Base-by-base conservation (phyloP, 2,888 invertebrate species). In the Meandrusa payeni region DNA sequence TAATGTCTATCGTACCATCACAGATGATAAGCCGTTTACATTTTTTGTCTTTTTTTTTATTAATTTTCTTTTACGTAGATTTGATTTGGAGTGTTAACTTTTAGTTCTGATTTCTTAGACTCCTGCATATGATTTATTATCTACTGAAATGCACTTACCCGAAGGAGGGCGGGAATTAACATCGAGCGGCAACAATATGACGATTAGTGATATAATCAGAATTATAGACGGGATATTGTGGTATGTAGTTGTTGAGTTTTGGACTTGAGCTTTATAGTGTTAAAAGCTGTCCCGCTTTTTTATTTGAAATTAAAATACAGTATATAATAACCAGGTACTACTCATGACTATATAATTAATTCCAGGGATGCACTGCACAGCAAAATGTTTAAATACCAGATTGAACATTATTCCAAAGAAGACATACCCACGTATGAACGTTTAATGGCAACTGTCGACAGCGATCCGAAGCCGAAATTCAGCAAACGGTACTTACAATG, bases 331-430 rank as follows among this genome's bases (percentile, higher is more conserved):
- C 10, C 10, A 37, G 2, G 15, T 15, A 15, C 15, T 2, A 4
- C 15, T 15, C 4, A 4, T 15, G 15, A 15, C 15, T 2, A 15
- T n/a, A 15, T 28, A 4, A 28, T 39, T 50, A 7, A 17, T 61
- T 66, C 7, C 52, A 87, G 87, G 87, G 78, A 86, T 36, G 79
- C 85, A 0, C 53, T 87, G 26, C 85, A 86, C 33, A 79, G 77
- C 51, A 87, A 86, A 58, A 78, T 83, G 77, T 83, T 86, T 34
- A 69, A 52, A 37, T 58, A 76, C 12, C 82, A 82, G 63, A 65
- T 87, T 6, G 54, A 79, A 43, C 79, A 61, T 44, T 86, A 76
- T 40, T 57, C 80, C 0, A 76, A 75, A 40, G 86, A 87, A 51
- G 79, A 83, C 48, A 61, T 85, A 31, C 87, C 86, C 0, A 81